Evolutionary conservation across 2,797 vertebrate species (phyloP), one percentile per base, ranked within the genome.

Genomic region (Falco peregrinus): DNA sequence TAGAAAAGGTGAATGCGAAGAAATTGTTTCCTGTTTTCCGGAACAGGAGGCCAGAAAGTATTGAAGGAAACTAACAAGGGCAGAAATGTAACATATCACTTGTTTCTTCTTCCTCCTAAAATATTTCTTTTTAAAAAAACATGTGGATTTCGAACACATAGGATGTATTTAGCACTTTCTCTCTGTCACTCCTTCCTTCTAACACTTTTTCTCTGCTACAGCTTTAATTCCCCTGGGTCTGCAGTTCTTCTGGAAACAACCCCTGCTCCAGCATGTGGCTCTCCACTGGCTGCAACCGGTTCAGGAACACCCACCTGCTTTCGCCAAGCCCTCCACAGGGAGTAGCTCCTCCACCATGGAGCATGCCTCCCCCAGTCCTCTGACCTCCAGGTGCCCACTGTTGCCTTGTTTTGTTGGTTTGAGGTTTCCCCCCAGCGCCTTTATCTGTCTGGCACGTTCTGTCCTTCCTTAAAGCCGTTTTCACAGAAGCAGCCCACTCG

Each of bases 351-450:
- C n/a, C n/a, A 41, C 50, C 67, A 6, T 1, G 5, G 17, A 35
- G 10, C 53, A n/a, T 0, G 0, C 12, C 18, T 48, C 21, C 54
- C 11, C 43, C 28, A 18, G 1, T 20, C 39, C n/a, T 79, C 29
- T 26, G 17, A 28, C 10, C 31, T 47, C 0, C 0, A 6, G 5
- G 14, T 41, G 67, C 35, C 47, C 37, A 48, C n/a, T 10, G 16
- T 33, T 20, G 7, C 11, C 29, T 50, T 61, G 20, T 76, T 33
- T 33, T 16, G 29, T 50, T 3, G 2, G 14, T 29, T 47, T 54
- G 13, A 8, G 1, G 1, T 69, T 43, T 11, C 16, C 3, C 5
- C 11, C 4, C 16, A 13, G 25, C 8, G 14, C 24, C 59, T 29
- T 47, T n/a, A 53, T 28, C 60, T 61, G 25, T 21, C n/a, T 41